These are phyloP conservation scores for Sphyrna mokarran DNA, from an alignment of 2,113 vertebrate species.

Conservation along the genomic window DNA sequence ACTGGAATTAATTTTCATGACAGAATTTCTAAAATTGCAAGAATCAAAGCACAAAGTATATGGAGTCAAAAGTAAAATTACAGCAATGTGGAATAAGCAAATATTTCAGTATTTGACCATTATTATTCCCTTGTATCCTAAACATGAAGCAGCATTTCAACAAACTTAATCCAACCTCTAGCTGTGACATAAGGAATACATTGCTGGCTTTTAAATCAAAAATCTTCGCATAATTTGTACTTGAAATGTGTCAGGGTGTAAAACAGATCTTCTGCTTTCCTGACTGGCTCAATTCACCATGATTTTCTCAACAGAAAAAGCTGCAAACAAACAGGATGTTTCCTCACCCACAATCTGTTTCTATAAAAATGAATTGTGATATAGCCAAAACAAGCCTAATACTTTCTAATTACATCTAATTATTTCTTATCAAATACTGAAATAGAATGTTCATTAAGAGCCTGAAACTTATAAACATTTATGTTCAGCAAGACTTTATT, in stretches of 20 bases:
- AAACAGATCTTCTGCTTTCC: not conserved
- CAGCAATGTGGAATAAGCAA: not conserved
- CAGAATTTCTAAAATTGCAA: not conserved
- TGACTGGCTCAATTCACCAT: not conserved
- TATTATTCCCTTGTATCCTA: not conserved
- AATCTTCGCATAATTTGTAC: not conserved
- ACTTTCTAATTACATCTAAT: not conserved
- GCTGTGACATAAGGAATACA: not conserved
- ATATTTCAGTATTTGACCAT: not conserved
- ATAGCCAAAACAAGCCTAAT: not conserved
- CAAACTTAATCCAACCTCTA: not conserved
- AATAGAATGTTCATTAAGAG: not conserved
- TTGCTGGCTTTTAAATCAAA: not conserved
- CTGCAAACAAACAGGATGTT: not conserved
- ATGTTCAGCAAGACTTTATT: too few relatives aligned
- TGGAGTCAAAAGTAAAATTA: not conserved
- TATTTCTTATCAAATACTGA: not conserved
- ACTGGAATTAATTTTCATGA: not conserved
- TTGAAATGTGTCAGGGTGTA: not conserved
- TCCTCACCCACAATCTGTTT: not conserved
- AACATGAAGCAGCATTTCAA: not conserved
- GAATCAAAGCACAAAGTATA: not conserved
- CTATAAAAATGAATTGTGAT: not conserved
- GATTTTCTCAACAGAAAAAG: not conserved
- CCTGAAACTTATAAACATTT: too few relatives aligned